Evolutionary conservation across 1,140 invertebrate species (phyloP).

Genomic region (Adoxophyes honmai): DNA sequence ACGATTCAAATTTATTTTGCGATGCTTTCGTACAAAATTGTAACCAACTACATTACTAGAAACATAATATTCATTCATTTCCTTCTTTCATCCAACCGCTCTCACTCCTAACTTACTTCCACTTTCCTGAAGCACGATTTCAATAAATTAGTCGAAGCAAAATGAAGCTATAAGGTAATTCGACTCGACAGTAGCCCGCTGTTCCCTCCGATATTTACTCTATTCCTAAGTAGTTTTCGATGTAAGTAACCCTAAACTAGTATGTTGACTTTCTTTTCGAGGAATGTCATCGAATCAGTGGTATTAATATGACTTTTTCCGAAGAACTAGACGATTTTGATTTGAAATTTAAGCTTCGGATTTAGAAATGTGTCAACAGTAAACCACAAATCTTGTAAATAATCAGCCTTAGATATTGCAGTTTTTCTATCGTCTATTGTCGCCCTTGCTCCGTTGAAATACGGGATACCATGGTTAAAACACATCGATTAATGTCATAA

Average conservation of each 20-base stretch:
- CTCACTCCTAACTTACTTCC: constrained; percentile 36
- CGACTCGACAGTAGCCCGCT: constrained; percentile 50
- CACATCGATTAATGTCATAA: too few relatives aligned
- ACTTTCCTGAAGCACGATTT: constrained; percentile 52
- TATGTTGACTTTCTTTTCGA: constrained; percentile 45
- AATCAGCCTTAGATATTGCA: too few relatives aligned
- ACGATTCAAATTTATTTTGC: too few relatives aligned
- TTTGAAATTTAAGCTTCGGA: not conserved
- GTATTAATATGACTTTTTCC: constrained; percentile 15
- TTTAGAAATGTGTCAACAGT: constrained; percentile 4
- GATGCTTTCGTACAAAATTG: too few relatives aligned
- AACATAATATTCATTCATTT: too few relatives aligned
- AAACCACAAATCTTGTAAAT: too few relatives aligned
- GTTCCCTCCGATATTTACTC: constrained; percentile 56
- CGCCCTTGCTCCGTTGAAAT: too few relatives aligned
- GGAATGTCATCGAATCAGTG: constrained; percentile 36
- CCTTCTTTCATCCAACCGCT: constrained; percentile 21
- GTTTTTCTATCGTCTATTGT: too few relatives aligned
- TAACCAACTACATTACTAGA: too few relatives aligned
- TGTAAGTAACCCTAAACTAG: constrained; percentile 56
- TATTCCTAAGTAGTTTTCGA: constrained; percentile 52
- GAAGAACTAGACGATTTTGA: not conserved
- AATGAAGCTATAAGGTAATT: constrained; percentile 68
- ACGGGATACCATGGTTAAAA: too few relatives aligned
- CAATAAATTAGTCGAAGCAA: constrained; percentile 70